Evolutionary conservation across 2,888 invertebrate genomes (phyloP).

Genomic region (Drosophila monieri): DNA sequence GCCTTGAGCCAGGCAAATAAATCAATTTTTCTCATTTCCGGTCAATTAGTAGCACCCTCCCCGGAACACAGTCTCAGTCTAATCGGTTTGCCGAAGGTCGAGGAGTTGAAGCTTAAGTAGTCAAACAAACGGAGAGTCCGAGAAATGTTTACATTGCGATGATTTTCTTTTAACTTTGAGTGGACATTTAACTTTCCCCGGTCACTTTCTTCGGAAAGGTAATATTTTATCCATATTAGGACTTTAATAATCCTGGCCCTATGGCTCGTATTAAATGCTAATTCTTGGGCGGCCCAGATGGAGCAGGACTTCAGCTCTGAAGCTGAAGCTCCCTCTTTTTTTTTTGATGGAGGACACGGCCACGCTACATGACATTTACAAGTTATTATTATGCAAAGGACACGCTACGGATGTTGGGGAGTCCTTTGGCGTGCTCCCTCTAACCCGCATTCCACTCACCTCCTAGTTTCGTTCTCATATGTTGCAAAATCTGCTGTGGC

Average conservation of each 20-base stretch:
- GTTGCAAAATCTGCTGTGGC: conserved; percentile 70
- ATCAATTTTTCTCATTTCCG: conserved; percentile 53
- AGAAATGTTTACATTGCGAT: conserved; percentile 18
- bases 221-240: conserved; percentile 53
- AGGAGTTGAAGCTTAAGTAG: conserved; percentile 13
- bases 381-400: conserved; percentile 76
- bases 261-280: conserved; percentile 70
- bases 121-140: neutral
- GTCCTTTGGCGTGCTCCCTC: conserved; percentile 37
- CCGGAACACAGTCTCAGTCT: conserved; percentile 36
- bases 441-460: conserved; percentile 26
- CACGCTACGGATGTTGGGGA: conserved; percentile 50
- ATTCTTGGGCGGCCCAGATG: conserved; percentile 52
- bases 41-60: conserved; percentile 51
- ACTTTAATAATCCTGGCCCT: conserved; percentile 67
- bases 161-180: conserved; percentile 4
- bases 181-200: conserved; percentile 11
- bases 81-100: conserved; percentile 39
- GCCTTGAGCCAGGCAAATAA: conserved; percentile 39
- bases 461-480: conserved; percentile 48
- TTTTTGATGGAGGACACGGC: conserved; percentile 22
- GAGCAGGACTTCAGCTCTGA: neutral
- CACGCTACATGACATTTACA: conserved; percentile 70
- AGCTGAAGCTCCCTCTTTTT: neutral
- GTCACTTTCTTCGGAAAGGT: neutral